A percentile compares a stretch with the other conserved stretches of the same genome.
Evolutionary conservation across 2,888 invertebrate genomes (phyloP).

Genomic region (Hipparchia semele): DNA sequence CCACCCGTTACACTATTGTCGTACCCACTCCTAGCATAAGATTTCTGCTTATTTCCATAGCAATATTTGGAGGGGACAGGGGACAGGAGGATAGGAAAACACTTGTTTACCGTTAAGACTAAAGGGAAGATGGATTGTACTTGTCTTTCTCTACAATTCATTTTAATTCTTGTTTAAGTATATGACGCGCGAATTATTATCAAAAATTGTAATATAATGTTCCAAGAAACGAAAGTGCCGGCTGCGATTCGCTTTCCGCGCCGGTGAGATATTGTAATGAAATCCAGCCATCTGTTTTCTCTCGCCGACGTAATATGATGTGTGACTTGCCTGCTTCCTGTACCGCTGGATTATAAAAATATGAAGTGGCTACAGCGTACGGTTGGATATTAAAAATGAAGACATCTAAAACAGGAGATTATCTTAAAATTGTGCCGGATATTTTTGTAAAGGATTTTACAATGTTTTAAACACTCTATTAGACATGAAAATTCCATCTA

Average conservation of each 20-base stretch:
- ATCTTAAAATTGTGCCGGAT: background rate
- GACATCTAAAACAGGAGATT: background rate
- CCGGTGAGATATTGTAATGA: constrained; percentile 77
- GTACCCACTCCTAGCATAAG: too few relatives aligned
- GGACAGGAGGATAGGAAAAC: too few relatives aligned
- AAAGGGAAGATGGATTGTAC: too few relatives aligned
- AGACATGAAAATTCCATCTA: too few relatives aligned
- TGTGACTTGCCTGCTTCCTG: constrained; percentile 63
- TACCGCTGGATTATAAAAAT: constrained; percentile 50
- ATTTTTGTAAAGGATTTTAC: background rate
- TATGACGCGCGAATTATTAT: background rate
- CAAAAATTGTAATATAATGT: background rate
- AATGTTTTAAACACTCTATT: background rate
- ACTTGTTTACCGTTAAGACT: too few relatives aligned
- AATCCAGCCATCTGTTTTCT: constrained; percentile 78
- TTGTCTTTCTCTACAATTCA: too few relatives aligned
- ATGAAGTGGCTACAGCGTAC: constrained; percentile 42
- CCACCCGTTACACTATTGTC: too few relatives aligned
- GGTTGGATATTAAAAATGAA: constrained; percentile 35
- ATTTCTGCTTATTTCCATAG: too few relatives aligned
- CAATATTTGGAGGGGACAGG: too few relatives aligned
- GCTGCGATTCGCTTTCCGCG: constrained; percentile 69
- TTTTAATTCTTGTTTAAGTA: too few relatives aligned
- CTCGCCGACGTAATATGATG: constrained; percentile 68
- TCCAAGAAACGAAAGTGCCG: constrained; percentile 52